Percentiles rank a stretch among this genome's conserved stretches.
Evolutionary conservation across 2,888 invertebrate genomes (phyloP).

Genomic region (Odontocolon sp.): DNA sequence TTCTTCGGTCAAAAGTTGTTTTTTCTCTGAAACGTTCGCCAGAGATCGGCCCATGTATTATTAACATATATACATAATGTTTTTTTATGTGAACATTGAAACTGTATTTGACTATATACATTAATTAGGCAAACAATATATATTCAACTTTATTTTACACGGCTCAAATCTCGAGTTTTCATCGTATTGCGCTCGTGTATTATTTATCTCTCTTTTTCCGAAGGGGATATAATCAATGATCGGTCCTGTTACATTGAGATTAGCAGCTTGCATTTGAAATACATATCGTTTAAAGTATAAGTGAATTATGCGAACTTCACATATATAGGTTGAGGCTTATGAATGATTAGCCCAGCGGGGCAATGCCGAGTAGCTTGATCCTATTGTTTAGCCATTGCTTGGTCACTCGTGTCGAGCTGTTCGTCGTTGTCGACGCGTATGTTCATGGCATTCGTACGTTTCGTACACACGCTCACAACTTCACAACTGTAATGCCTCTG

Average conservation of each 20-base stretch:
- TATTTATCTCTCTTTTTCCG: too few species aligned
- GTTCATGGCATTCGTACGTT: constrained; percentile 1
- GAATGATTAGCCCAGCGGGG: background rate
- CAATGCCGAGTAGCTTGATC: background rate
- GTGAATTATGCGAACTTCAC: constrained; percentile 8
- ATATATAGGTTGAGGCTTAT: background rate
- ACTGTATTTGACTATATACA: constrained; percentile 17
- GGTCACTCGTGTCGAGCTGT: too few species aligned
- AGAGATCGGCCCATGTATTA: constrained; percentile 52
- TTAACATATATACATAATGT: too few species aligned
- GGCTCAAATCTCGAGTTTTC: constrained; percentile 20
- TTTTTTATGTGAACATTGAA: too few species aligned
- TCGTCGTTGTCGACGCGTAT: constrained; percentile 23
- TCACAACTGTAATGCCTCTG: constrained; percentile 42
- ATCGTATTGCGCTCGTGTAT: too few species aligned
- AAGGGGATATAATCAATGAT: too few species aligned
- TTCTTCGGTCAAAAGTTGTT: constrained; percentile 51
- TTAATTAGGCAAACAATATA: constrained; percentile 45
- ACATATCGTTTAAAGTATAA: background rate
- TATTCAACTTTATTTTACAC: constrained; percentile 54
- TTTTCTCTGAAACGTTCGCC: constrained; percentile 47
- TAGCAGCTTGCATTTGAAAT: background rate
- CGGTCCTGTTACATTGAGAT: too few species aligned
- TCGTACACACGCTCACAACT: constrained; percentile 3
- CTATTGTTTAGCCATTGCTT: background rate